A percentile compares a stretch with the other conserved stretches of the same genome.
Conservation (phyloP, 2,113 vertebrate genomes). For the Argyrosomus japonicus region DNA sequence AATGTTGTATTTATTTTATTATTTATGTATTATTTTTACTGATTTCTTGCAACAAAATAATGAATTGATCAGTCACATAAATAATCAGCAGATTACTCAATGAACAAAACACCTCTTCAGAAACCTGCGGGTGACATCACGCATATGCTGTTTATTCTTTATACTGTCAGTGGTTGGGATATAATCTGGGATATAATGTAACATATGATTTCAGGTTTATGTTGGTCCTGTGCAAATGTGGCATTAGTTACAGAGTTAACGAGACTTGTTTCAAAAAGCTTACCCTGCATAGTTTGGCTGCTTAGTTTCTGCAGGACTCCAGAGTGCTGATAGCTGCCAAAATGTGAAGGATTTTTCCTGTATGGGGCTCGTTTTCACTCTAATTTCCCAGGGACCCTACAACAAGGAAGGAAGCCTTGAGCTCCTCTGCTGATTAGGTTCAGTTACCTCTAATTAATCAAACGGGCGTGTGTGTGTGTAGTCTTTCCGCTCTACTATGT, state of each 20-base stretch:
- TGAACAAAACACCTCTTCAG: no score
- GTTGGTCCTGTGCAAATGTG: not conserved
- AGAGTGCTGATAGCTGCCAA: slow-evolving; percentile 30
- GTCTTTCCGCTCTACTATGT: slow-evolving; percentile 10
- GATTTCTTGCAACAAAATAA: no score
- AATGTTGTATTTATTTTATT: no score
- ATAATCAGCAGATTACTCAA: no score
- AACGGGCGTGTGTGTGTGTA: slow-evolving; percentile 3
- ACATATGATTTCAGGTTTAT: not conserved
- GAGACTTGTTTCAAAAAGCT: not conserved
- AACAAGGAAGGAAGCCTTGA: slow-evolving; percentile 36
- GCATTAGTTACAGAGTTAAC: not conserved
- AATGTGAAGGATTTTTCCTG: slow-evolving; percentile 10
- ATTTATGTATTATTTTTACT: no score
- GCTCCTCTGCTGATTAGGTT: slow-evolving; percentile 39
- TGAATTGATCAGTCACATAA: no score
- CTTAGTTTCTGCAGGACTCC: slow-evolving; percentile 3
- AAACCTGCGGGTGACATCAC: no score
- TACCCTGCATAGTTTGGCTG: not conserved
- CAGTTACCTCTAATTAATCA: slow-evolving; percentile 45
- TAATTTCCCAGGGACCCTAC: slow-evolving; percentile 18
- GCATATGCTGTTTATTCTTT: no score
- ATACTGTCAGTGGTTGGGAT: no score
- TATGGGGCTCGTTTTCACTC: not conserved
- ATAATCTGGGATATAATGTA: not conserved